Evolutionary conservation across 1,140 invertebrate species (phyloP).

Genomic region (Heliconius congener): DNA sequence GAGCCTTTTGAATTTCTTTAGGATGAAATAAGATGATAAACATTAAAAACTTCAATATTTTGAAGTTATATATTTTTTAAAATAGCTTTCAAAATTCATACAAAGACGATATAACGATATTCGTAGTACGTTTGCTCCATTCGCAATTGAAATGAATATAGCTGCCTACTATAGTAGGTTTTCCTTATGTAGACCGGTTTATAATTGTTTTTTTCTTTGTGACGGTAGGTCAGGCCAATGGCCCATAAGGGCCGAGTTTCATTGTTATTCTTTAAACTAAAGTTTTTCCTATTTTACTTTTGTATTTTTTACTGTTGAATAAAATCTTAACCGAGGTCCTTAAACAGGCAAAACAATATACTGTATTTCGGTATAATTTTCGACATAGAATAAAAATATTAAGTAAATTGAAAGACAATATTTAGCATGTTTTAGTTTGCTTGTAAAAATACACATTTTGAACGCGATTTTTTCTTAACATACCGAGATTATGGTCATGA

Average conservation of each 20-base stretch:
- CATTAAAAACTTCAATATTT: no score
- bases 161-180: neutral
- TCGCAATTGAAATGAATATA: conserved; percentile 16
- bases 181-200: neutral
- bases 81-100: neutral
- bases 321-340: conserved; percentile 5
- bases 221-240: conserved; percentile 3
- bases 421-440: no score
- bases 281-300: neutral
- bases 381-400: no score
- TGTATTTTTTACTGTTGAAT: conserved; percentile 1
- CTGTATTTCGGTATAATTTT: neutral
- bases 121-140: conserved; percentile 6
- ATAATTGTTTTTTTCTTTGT: conserved; percentile 11
- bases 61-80: neutral
- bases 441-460: no score
- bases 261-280: neutral
- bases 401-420: neutral
- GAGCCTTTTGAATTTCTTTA: no score
- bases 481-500: no score
- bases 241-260: neutral
- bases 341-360: neutral
- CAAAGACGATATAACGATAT: neutral
- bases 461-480: no score
- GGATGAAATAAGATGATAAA: no score